Evolutionary conservation across 2,113 vertebrate genomes (phyloP).

Genomic region (Chaetura pelagica): DNA sequence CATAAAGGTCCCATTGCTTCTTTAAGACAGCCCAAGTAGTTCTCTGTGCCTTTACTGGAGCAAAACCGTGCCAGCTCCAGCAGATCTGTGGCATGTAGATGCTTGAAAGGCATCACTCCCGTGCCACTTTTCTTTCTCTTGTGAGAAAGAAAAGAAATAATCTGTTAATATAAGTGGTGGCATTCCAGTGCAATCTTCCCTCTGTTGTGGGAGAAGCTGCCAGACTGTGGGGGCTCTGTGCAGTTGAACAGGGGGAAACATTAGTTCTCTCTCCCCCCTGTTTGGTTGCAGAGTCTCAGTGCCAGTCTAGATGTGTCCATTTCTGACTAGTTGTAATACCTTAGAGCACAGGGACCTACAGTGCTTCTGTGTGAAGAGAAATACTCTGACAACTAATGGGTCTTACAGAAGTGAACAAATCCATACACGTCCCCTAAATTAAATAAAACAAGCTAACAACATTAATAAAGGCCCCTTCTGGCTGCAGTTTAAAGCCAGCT

Average conservation of each 20-base stretch:
- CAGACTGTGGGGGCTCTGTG: neutral
- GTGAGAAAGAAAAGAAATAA: neutral
- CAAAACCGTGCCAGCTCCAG: neutral
- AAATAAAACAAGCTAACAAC: neutral
- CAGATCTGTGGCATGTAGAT: neutral
- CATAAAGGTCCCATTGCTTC: neutral
- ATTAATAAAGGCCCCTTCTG: neutral
- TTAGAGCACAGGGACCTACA: neutral
- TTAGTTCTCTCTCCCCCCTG: neutral
- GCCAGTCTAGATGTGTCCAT: neutral
- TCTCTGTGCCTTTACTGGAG: neutral
- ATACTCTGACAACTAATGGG: neutral
- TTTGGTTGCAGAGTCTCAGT: neutral
- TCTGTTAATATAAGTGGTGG: neutral
- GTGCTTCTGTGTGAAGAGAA: neutral
- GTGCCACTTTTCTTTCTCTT: neutral
- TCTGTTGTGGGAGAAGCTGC: neutral
- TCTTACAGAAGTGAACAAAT: neutral
- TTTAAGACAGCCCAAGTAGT: neutral
- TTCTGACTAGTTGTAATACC: neutral
- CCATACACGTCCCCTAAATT: neutral
- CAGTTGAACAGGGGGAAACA: neutral
- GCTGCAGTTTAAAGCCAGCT: constrained; percentile 11
- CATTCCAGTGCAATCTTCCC: neutral
- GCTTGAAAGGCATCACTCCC: accelerated